A percentile compares a stretch with the other conserved stretches of the same genome.
These are phyloP conservation scores for Paratilapia polleni DNA, from an alignment of 2,113 vertebrate genomes.

Conservation along the genomic window DNA sequence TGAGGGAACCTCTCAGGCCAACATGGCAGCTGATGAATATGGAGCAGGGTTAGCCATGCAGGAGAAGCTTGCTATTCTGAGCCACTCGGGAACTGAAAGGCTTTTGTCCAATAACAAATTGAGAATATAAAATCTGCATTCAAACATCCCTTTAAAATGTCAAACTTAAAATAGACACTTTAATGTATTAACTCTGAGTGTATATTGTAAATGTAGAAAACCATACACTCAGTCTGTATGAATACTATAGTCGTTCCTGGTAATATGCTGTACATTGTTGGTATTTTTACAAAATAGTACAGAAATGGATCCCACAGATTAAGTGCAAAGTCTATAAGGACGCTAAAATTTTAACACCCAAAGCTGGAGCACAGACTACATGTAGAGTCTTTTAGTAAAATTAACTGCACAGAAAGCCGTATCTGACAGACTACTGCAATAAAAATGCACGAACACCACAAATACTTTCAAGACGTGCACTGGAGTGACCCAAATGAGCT, in stretches of 20 bases:
- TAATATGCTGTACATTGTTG: not conserved
- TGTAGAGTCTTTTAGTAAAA: too few species aligned
- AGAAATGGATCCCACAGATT: not conserved
- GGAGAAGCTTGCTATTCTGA: constrained; percentile 23
- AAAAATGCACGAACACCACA: too few species aligned
- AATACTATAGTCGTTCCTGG: not conserved
- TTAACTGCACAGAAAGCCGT: too few species aligned
- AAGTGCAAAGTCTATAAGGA: not conserved
- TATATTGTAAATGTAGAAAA: not conserved
- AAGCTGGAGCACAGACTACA: too few species aligned
- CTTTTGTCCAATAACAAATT: not conserved
- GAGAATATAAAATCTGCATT: not conserved
- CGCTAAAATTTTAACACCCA: not conserved
- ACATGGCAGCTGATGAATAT: constrained; percentile 49
- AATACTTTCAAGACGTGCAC: too few species aligned
- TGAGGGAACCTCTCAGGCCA: constrained; percentile 50
- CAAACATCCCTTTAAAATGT: not conserved
- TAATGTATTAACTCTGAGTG: not conserved
- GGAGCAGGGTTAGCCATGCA: constrained; percentile 38
- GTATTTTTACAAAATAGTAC: not conserved
- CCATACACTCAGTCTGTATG: not conserved
- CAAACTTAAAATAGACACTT: not conserved
- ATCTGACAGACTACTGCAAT: too few species aligned
- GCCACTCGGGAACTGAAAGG: not conserved
- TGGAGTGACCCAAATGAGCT: too few species aligned